These are phyloP conservation scores for Rhinoptilus africanus DNA, from an alignment of 2,113 vertebrate genomes.

Conservation along the genomic window DNA sequence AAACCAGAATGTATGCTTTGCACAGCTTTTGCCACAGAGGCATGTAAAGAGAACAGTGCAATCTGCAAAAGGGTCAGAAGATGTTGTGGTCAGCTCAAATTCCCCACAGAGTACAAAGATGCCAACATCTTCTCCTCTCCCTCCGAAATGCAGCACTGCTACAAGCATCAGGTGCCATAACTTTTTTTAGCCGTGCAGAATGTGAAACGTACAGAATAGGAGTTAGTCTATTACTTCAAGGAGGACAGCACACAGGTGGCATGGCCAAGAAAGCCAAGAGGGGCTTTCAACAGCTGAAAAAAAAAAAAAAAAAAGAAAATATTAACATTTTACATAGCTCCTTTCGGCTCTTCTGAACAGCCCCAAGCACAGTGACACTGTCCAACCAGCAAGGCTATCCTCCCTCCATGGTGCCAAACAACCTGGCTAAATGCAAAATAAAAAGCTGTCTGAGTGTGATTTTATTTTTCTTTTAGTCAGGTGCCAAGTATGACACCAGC, in stretches of 20 bases:
- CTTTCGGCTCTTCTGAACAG: not conserved
- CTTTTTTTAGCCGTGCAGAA: not conserved
- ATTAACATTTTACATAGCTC: not conserved
- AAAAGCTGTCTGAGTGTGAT: not conserved
- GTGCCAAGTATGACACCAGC: constrained; percentile 25
- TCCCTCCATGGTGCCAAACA: not conserved
- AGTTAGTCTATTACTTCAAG: not conserved
- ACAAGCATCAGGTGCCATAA: not conserved
- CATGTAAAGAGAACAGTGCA: not conserved
- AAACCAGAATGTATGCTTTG: accelerated
- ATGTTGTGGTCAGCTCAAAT: not conserved
- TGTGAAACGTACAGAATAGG: accelerated
- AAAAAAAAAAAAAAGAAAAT: not conserved
- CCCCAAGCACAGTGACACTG: not conserved
- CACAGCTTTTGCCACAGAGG: not conserved
- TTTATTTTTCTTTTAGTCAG: not conserved
- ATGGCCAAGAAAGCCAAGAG: not conserved
- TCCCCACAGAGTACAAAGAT: not conserved
- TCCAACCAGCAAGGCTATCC: not conserved
- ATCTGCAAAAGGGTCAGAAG: not conserved
- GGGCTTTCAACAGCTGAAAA: not conserved
- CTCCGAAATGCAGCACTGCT: not conserved
- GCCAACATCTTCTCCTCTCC: not conserved
- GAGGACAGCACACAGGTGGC: not conserved
- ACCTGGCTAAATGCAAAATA: not conserved